Percentiles rank a stretch among this genome's conserved stretches.
phyloP scores from a whole-genome alignment of 2,113 vertebrate genomes.

The Engystomops pustulosus region DNA sequence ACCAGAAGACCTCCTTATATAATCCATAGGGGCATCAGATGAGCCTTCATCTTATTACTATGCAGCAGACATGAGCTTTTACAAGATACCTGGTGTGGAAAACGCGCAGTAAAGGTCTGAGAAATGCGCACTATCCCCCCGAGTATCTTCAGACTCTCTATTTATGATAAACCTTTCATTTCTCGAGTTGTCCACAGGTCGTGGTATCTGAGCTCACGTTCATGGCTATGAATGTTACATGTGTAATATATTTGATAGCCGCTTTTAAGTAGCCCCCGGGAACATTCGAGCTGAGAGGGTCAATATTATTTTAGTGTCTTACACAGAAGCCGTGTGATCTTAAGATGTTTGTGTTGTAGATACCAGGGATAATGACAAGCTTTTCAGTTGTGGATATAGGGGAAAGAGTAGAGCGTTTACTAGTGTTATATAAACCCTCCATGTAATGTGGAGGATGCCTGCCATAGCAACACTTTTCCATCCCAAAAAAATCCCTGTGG shows the following conservation, averaged over 20 bases:
- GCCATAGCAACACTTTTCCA: too few species aligned
- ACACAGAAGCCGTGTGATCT: conserved; percentile 31
- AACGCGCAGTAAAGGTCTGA: not conserved
- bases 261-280: not conserved
- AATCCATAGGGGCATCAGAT: not conserved
- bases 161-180: conserved; percentile 18
- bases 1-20: not conserved
- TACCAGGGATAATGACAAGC: not conserved
- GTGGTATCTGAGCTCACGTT: conserved; percentile 1
- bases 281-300: conserved; percentile 6
- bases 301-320: conserved; percentile 15
- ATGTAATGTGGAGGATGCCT: not conserved
- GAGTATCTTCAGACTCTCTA: not conserved
- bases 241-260: conserved; percentile 3
- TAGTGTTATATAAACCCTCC: not conserved
- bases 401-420: not conserved
- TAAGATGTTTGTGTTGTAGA: conserved; percentile 7
- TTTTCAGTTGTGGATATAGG: not conserved
- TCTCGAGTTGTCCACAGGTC: not conserved
- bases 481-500: too few species aligned
- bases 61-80: not conserved
- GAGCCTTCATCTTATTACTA: not conserved
- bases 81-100: conserved; percentile 4
- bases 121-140: not conserved
- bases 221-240: conserved; percentile 13